phyloP scores from a whole-genome alignment of 2,797 vertebrate genomes.

The Antennarius maculatus region DNA sequence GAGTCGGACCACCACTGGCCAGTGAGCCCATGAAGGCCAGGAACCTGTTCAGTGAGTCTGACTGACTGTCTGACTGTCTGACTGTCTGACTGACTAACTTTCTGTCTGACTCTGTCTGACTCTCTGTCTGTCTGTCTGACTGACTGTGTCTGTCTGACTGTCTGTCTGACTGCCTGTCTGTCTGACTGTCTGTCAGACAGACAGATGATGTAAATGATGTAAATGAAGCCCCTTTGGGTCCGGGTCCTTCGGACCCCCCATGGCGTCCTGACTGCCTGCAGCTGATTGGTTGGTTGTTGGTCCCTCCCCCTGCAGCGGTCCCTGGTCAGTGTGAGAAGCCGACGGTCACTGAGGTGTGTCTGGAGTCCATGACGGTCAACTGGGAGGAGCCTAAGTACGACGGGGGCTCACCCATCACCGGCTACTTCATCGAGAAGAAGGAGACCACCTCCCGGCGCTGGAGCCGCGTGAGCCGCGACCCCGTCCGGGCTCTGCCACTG shows the following conservation, averaged over 20 bases:
- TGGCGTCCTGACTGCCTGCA: too few relatives aligned
- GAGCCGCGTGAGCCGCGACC: slow-evolving; percentile 90
- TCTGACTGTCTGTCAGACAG: too few relatives aligned
- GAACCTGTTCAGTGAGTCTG: slow-evolving; percentile 95
- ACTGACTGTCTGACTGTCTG: too few relatives aligned
- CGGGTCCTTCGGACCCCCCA: too few relatives aligned
- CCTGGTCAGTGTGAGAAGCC: slow-evolving; percentile 97
- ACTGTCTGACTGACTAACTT: too few relatives aligned
- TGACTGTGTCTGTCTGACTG: too few relatives aligned
- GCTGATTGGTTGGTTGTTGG: slow-evolving; percentile 2
- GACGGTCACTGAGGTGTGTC: slow-evolving; percentile 89
- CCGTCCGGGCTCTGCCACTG: slow-evolving; percentile 90
- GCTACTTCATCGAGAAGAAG: slow-evolving; percentile 95
- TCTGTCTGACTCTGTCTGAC: too few relatives aligned
- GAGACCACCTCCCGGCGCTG: slow-evolving; percentile 95
- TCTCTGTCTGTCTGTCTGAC: too few relatives aligned
- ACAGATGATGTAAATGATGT: too few relatives aligned
- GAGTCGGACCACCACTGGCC: slow-evolving; percentile 90
- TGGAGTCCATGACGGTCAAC: slow-evolving; percentile 94
- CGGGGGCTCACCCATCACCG: slow-evolving; percentile 93
- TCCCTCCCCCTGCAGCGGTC: slow-evolving; percentile 82
- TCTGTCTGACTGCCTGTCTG: too few relatives aligned
- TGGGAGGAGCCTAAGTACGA: slow-evolving; percentile 98
- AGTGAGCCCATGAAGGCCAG: slow-evolving; percentile 96
- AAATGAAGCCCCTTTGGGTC: too few relatives aligned